phyloP scores from a whole-genome alignment of 2,113 vertebrate species.

The Daphoenositta chrysoptera region DNA sequence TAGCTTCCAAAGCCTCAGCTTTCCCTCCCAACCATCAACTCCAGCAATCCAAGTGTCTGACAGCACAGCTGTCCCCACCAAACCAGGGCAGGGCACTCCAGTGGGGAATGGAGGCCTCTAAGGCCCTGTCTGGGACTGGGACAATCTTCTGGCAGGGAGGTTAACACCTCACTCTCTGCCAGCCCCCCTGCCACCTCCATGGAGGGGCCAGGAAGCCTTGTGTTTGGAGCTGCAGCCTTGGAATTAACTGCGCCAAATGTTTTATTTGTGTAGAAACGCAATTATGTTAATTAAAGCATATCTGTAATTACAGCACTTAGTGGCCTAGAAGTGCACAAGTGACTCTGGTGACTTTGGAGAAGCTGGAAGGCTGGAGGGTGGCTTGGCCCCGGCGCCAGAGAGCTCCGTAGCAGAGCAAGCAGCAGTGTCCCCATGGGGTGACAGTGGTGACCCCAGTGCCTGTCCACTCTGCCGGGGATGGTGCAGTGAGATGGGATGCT shows the following conservation, averaged over 20 bases:
- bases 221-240: not conserved
- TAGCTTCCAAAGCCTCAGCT: too few species aligned
- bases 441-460: not conserved
- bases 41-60: not conserved
- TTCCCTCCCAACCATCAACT: too few species aligned
- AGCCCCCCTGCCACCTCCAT: not conserved
- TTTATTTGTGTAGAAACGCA: slow-evolving; percentile 57
- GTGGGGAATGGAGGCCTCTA: not conserved
- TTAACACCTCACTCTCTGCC: not conserved
- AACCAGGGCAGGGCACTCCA: not conserved
- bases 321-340: not conserved
- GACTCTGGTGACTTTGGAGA: not conserved
- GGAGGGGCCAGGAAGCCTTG: not conserved
- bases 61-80: not conserved
- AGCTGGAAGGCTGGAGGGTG: not conserved
- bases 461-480: not conserved
- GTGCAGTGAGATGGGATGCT: not conserved
- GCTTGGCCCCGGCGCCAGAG: fast-evolving
- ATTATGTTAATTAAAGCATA: slow-evolving; percentile 63
- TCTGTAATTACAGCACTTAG: slow-evolving; percentile 55
- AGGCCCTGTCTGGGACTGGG: not conserved
- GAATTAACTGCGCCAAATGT: slow-evolving; percentile 15
- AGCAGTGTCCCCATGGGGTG: not conserved
- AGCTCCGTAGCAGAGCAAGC: not conserved
- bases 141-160: not conserved